Base-by-base conservation (phyloP, 2,888 invertebrate species). In the Meloe dianella region DNA sequence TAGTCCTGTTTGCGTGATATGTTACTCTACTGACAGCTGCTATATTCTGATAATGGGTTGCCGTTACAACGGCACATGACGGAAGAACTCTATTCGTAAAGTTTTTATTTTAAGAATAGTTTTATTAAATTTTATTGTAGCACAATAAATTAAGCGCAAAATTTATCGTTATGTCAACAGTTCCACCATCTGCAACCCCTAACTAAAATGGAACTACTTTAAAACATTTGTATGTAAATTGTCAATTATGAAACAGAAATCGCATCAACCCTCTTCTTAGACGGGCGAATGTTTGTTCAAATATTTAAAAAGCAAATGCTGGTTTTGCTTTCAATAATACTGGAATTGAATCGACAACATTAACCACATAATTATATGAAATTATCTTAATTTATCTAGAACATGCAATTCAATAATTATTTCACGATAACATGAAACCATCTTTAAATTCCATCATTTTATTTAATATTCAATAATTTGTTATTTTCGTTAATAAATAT, bases 11-110 rank as follows among this genome's bases (percentile, higher is more conserved):
- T 20, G 47, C 47, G 47, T 47, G 47, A 47, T 58, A 58, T 35
- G 58, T 58, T 58, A 58, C 58, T 58, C n/a, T 32, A 58, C 58
- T 58, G 58, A 58, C 58, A 58, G 58, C 58, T 58, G 58, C n/a
- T 58, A 58, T 22, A 30, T 29, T 35, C 58, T 58, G 58, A 58
- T 58, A 58, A 58, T 58, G 58, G 24, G 58, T 58, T 58, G 58
- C 32, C 58, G 58, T 58, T 58, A 58, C 58, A 57, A 58, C 58
- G 32, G 30, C 58, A 58, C 58, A 58, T 58, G 58, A 58, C 58
- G 58, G 58, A 58, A 58, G 58, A 27, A n/a, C 9, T 35, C 58
- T 47, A 47, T 58, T 58, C 58, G 35, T 58, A 30, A 58, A 58
- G 17, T 17, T 41, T 58, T 58, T 57, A 57, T 20, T 57, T 57